Evolutionary conservation across 2,797 vertebrate genomes (phyloP).

Genomic region (Meriones psammophilus): DNA sequence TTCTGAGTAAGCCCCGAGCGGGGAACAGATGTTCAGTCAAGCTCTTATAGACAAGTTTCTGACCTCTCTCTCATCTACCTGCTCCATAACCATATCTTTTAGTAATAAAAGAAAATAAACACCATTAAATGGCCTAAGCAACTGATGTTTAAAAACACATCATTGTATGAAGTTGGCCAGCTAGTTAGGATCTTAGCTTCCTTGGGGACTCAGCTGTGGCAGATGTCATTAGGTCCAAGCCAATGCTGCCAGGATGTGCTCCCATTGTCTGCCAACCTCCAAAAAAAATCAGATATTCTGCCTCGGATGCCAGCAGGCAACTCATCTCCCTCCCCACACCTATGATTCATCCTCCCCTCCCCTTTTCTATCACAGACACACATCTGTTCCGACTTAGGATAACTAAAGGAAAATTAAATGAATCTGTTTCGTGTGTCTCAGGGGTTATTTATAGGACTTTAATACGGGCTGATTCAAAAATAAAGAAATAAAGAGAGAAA

Average conservation of each 20-base stretch:
- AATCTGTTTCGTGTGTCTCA: conserved; percentile 73
- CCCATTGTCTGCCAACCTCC: background rate
- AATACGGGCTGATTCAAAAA: conserved; percentile 81
- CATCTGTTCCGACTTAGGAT: conserved; percentile 80
- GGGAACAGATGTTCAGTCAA: background rate
- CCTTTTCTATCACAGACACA: conserved; percentile 71
- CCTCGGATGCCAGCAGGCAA: background rate
- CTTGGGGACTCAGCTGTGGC: background rate
- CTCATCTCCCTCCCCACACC: conserved; percentile 53
- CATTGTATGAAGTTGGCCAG: background rate
- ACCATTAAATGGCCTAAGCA: background rate
- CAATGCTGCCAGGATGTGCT: background rate
- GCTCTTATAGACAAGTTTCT: background rate
- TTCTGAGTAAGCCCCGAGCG: background rate
- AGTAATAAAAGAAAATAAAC: background rate
- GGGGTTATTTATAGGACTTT: conserved; percentile 83
- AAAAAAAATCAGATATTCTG: conserved; percentile 44
- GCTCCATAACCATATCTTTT: background rate
- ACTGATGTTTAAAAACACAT: background rate
- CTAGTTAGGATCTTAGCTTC: background rate
- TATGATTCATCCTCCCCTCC: conserved; percentile 68
- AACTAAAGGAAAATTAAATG: conserved; percentile 83
- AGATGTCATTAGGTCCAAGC: background rate
- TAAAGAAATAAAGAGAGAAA: conserved; percentile 77
- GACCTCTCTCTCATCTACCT: background rate